Base-by-base conservation (phyloP, 2,113 vertebrate genomes). In the Lophotis ruficrista region DNA sequence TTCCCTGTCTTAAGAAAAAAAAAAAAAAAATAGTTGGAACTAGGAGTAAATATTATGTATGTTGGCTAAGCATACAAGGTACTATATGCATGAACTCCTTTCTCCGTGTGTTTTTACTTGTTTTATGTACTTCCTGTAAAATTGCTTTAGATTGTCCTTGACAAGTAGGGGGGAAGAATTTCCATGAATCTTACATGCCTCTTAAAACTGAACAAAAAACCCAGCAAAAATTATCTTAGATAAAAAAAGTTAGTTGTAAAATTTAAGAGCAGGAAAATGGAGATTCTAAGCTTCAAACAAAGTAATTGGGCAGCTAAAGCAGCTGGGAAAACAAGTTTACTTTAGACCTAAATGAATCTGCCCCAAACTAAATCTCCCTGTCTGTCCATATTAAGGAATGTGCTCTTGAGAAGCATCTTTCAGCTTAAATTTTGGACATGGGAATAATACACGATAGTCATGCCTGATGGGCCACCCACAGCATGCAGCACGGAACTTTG, bases 361-460 rank as follows among this genome's bases (percentile, higher is more conserved):
- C 4, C n/a, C 47, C 28, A 27, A 45, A 72, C 13, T 48, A 70
- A 91, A 88, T 25, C 10, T 77, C 33, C 7, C 30, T 72, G 28
- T 85, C 15, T 83, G 75, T 85, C 3, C 3, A 10, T 41, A 31
- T 50, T 41, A 86, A 64, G 31, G 33, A 79, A 48, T 43, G 18
- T 50, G 31, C 20, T 82, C 31, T 68, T 76, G 16, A 69, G 69
- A 85, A 88, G 6, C 28, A 30, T 30, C 50, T 72, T 94, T 90
- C 41, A 41, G 14, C 4, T 85, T 76, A 65, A 85, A 15, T 79
- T 79, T 72, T 72, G 54, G 25, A 77, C 33, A n/a, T 47, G 22
- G 37, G 12, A 87, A 58, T 90, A 66, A 33, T 30, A 33, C 17
- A 37, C 0, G 0, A 25, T 5, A 85, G 31, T 72, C 12, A 22